These are phyloP conservation scores for Leptinotarsa haldemani DNA, from an alignment of 2,888 invertebrate genomes.

Conservation along the genomic window DNA sequence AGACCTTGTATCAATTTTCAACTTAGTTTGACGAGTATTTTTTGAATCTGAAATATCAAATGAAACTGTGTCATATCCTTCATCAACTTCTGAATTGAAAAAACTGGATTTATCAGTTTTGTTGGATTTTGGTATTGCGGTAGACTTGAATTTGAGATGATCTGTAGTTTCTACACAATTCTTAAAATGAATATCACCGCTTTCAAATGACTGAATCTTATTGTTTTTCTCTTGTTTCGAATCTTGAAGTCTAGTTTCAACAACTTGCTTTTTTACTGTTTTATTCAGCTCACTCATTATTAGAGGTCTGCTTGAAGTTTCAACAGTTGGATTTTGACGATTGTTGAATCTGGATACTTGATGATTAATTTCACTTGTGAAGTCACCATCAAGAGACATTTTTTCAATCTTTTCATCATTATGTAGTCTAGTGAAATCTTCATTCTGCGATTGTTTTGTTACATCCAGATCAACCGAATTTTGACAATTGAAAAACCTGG, in stretches of 20 bases:
- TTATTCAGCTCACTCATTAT: not conserved
- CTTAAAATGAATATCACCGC: not conserved
- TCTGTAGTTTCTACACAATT: not conserved
- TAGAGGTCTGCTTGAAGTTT: not conserved
- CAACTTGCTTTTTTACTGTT: not conserved
- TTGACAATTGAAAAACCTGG: constrained; percentile 39
- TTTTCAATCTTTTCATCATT: not conserved
- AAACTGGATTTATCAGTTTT: constrained; percentile 1
- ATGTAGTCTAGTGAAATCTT: not conserved
- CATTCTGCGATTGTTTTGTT: not conserved
- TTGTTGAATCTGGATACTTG: not conserved
- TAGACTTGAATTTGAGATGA: not conserved
- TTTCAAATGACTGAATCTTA: too few species aligned
- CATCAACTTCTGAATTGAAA: constrained; percentile 11
- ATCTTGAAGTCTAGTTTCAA: not conserved
- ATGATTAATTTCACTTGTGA: not conserved
- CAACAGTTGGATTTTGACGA: not conserved
- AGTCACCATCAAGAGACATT: not conserved
- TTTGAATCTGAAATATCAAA: not conserved
- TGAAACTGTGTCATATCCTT: constrained; percentile 32
- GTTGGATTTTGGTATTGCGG: not conserved
- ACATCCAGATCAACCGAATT: not conserved
- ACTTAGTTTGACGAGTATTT: not conserved
- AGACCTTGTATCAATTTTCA: not conserved
- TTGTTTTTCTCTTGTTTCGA: not conserved